Evolutionary conservation across 2,888 invertebrate genomes (phyloP).

Genomic region (Agonum fuliginosum): DNA sequence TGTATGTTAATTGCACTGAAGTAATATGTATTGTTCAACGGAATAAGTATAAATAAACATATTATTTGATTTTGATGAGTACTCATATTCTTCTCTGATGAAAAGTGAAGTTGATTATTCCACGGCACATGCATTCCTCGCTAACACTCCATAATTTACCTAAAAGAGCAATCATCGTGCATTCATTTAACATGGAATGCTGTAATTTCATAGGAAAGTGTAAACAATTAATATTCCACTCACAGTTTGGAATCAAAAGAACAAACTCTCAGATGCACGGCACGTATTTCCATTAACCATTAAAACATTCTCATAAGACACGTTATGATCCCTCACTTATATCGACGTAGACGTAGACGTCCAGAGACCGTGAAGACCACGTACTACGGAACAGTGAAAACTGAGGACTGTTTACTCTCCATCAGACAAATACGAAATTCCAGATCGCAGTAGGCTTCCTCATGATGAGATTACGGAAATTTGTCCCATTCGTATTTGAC

Average conservation of each 20-base stretch:
- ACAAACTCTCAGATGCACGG: constrained; percentile 24
- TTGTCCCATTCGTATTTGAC: background rate
- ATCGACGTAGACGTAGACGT: constrained; percentile 6
- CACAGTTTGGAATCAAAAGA: constrained; percentile 37
- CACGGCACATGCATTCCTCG: background rate
- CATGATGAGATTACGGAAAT: background rate
- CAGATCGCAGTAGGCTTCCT: background rate
- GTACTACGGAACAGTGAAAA: constrained; percentile 3
- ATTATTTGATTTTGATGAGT: too few relatives aligned
- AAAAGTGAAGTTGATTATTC: constrained; percentile 29
- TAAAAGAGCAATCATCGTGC: constrained; percentile 13
- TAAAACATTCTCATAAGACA: constrained; percentile 46
- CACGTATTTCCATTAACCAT: constrained; percentile 44
- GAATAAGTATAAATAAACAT: too few relatives aligned
- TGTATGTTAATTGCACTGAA: too few relatives aligned
- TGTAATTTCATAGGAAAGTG: constrained; percentile 27
- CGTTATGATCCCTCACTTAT: constrained; percentile 33
- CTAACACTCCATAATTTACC: constrained; percentile 33
- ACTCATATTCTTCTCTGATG: too few relatives aligned
- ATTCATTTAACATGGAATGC: constrained; percentile 24
- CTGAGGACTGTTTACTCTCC: constrained; percentile 23
- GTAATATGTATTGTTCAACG: too few relatives aligned
- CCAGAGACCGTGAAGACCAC: background rate
- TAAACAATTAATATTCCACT: constrained; percentile 42
- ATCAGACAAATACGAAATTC: background rate